A percentile compares a stretch with the other conserved stretches of the same genome.
Conservation (phyloP, 2,888 invertebrate genomes). For the Aphrophora alni region DNA sequence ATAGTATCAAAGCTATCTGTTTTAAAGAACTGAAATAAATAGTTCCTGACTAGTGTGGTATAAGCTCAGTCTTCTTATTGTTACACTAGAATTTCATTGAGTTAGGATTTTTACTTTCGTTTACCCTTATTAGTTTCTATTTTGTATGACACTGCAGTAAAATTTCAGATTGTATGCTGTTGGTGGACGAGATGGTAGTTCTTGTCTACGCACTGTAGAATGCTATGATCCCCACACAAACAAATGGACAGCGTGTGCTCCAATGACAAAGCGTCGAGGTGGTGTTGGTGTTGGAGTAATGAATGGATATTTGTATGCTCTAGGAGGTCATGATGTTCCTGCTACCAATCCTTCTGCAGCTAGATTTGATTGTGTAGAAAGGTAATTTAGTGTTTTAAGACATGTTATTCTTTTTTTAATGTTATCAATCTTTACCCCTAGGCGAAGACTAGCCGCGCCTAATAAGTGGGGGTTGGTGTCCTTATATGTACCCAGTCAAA, state of each 20-base stretch:
- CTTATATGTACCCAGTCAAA: too few relatives aligned
- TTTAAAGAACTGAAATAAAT: too few relatives aligned
- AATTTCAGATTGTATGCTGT: constrained; percentile 81
- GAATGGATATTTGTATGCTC: constrained; percentile 87
- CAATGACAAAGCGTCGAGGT: constrained; percentile 86
- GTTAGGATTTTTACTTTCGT: too few relatives aligned
- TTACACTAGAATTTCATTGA: too few relatives aligned
- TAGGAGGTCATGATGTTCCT: constrained; percentile 94
- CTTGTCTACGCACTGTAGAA: constrained; percentile 90
- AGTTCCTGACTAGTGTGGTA: too few relatives aligned
- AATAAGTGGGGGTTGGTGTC: constrained; percentile 7
- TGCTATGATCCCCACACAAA: constrained; percentile 76
- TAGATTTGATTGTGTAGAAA: constrained; percentile 88
- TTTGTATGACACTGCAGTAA: too few relatives aligned
- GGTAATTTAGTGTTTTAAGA: constrained; percentile 75
- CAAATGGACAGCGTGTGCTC: constrained; percentile 83
- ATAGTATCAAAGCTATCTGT: too few relatives aligned
- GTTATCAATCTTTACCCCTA: constrained; percentile 21
- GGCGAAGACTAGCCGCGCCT: too few relatives aligned
- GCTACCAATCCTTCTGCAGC: constrained; percentile 83
- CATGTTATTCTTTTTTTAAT: constrained; percentile 51
- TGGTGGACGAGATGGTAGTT: constrained; percentile 90
- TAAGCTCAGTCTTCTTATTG: too few relatives aligned
- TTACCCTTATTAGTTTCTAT: too few relatives aligned
- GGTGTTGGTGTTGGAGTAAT: constrained; percentile 90